These are phyloP conservation scores for Schizothorax lantsangensis DNA, from an alignment of 2,797 vertebrate species.

Conservation along the genomic window DNA sequence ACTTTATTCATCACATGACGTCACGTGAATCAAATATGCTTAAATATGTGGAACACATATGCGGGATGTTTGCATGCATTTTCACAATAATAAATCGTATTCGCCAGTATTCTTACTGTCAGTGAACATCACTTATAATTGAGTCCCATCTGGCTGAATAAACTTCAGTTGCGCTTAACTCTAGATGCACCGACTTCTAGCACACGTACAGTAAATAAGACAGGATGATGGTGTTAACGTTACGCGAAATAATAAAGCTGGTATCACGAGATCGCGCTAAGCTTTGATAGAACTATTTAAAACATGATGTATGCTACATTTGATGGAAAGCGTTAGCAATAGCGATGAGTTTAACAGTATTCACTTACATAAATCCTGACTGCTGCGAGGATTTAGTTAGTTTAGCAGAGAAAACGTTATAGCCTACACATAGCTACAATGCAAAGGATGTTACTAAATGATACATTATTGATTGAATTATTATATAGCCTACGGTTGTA, in stretches of 20 bases:
- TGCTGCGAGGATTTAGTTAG: not conserved
- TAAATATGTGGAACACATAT: not conserved
- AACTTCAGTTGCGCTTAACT: conserved; percentile 36
- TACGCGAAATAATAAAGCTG: not conserved
- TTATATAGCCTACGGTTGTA: not conserved
- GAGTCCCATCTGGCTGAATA: conserved; percentile 15
- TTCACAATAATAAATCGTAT: not conserved
- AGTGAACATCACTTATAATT: not conserved
- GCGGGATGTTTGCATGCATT: not conserved
- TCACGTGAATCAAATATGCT: not conserved
- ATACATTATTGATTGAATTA: not conserved
- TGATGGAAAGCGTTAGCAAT: not conserved
- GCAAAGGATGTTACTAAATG: not conserved
- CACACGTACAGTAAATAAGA: not conserved
- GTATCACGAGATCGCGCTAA: not conserved
- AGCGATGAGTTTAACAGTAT: not conserved
- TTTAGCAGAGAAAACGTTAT: not conserved
- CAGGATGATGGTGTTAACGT: not conserved
- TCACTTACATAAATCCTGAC: not conserved
- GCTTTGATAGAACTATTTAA: not conserved
- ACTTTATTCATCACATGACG: conserved; percentile 9
- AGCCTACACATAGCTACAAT: not conserved
- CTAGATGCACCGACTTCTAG: not conserved
- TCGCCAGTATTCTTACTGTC: not conserved
- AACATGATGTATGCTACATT: not conserved